Percentiles rank a stretch among this genome's conserved stretches.
These are phyloP conservation scores for Lophius piscatorius DNA, from an alignment of 2,113 vertebrate genomes.

Conservation along the genomic window DNA sequence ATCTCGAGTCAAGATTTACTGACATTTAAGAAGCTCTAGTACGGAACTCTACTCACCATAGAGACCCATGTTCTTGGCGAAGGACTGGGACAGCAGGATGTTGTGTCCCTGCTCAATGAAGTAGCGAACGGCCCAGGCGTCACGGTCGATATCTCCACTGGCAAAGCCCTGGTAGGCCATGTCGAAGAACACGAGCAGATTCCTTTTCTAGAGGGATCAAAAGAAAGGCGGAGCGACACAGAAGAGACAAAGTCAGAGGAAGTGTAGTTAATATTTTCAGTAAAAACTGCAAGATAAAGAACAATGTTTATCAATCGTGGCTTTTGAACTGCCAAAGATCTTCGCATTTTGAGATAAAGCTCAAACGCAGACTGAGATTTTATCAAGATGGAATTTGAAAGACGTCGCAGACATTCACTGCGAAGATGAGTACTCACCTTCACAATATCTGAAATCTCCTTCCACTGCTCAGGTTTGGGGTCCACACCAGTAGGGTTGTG, in stretches of 20 bases:
- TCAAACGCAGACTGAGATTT: neutral
- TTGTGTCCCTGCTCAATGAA: conserved; percentile 96
- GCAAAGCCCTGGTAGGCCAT: conserved; percentile 99
- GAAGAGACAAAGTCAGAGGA: neutral
- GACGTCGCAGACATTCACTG: neutral
- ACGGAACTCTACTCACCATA: too few relatives aligned
- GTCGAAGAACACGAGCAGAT: conserved; percentile 94
- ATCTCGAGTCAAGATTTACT: too few relatives aligned
- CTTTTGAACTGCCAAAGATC: conserved; percentile 7
- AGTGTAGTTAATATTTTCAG: neutral
- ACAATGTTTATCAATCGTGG: neutral
- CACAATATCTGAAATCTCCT: conserved; percentile 85
- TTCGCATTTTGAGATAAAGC: too few relatives aligned
- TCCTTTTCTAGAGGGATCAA: conserved; percentile 84
- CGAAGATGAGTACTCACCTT: conserved; percentile 82
- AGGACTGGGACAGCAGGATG: conserved; percentile 91
- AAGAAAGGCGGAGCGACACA: neutral
- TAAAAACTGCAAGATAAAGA: neutral
- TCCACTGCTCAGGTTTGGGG: conserved; percentile 94
- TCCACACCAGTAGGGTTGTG: conserved; percentile 98
- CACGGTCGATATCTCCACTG: conserved; percentile 92
- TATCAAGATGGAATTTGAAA: neutral
- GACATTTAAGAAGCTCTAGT: too few relatives aligned
- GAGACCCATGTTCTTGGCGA: conserved; percentile 98
- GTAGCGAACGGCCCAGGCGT: conserved; percentile 95